Evolutionary conservation across 2,113 vertebrate genomes (phyloP).

Genomic region (Crotalus tigris): DNA sequence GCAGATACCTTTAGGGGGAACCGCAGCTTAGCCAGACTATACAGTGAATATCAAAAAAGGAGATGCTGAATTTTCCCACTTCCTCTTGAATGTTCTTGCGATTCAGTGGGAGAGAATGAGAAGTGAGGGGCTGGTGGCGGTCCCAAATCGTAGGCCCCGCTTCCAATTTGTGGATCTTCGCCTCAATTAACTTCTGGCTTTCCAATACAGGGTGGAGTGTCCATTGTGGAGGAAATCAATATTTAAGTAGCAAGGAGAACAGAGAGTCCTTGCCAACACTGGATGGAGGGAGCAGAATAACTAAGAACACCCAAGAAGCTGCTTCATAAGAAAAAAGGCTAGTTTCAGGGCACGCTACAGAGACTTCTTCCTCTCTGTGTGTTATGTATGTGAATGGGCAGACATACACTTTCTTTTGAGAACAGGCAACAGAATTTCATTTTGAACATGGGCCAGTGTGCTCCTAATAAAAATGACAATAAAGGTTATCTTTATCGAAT

Average conservation of each 20-base stretch:
- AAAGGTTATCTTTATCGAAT: no score
- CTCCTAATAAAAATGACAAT: no score
- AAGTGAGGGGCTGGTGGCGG: neutral
- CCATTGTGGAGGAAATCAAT: neutral
- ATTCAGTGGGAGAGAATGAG: neutral
- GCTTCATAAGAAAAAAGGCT: neutral
- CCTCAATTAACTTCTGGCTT: neutral
- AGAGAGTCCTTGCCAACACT: neutral
- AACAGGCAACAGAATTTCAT: no score
- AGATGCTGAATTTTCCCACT: no score
- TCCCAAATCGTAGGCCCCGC: neutral
- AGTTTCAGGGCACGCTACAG: neutral
- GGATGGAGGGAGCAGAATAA: neutral
- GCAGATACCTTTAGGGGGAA: constrained; percentile 10
- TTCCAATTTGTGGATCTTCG: neutral
- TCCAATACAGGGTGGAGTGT: neutral
- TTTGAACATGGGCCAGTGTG: no score
- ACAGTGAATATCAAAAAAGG: neutral
- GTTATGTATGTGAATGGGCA: no score
- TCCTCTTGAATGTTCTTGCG: neutral
- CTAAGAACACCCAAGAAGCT: neutral
- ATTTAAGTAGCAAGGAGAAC: neutral
- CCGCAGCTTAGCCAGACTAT: neutral
- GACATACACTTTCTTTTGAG: no score
- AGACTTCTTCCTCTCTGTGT: neutral